Conservation (phyloP, 2,113 vertebrate species). For the Ramphastos sulfuratus region DNA sequence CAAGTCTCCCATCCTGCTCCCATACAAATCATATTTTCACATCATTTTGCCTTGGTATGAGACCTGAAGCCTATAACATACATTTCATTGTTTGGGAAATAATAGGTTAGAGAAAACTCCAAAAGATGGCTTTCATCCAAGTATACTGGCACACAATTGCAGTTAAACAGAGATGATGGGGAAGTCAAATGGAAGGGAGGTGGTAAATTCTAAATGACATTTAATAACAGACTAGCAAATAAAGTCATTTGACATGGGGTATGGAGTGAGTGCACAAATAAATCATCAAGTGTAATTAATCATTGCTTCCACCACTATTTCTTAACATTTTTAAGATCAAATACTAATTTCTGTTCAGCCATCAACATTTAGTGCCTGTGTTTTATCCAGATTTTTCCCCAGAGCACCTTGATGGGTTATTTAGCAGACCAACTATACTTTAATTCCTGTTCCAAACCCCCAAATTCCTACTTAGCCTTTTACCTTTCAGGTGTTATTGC, state of each 20-base stretch:
- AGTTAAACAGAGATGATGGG: not conserved
- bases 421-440: not conserved
- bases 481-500: not conserved
- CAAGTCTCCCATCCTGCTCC: not conserved
- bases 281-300: slow-evolving; percentile 8
- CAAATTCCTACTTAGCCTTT: not conserved
- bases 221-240: slow-evolving; percentile 14
- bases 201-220: slow-evolving; percentile 1
- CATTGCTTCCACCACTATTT: not conserved
- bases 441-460: not conserved
- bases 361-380: not conserved
- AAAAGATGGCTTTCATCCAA: not conserved
- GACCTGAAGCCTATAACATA: not conserved
- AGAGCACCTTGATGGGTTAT: not conserved
- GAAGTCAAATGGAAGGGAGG: not conserved
- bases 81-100: slow-evolving; percentile 3
- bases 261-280: not conserved
- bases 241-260: not conserved
- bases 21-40: not conserved
- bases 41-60: not conserved
- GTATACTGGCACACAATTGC: not conserved
- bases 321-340: slow-evolving; percentile 20
- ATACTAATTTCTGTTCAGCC: not conserved
- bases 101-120: not conserved
- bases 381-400: not conserved